A percentile compares a stretch with the other conserved stretches of the same genome.
These are phyloP conservation scores for Malaclemys terrapin DNA, from an alignment of 2,113 vertebrate genomes.

Conservation along the genomic window DNA sequence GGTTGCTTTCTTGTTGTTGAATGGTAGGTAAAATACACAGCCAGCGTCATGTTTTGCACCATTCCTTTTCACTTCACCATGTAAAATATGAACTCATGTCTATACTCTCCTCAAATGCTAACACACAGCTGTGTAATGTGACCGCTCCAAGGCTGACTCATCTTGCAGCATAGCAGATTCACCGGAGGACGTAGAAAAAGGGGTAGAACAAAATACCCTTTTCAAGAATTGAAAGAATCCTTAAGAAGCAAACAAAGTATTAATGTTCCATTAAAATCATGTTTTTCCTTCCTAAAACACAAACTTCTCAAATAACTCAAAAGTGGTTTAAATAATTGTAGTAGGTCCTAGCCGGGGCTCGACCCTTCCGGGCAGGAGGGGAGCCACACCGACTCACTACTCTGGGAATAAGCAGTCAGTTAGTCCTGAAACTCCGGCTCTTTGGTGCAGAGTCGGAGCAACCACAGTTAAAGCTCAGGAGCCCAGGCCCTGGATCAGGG, in stretches of 20 bases:
- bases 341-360: too few species aligned
- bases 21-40: neutral
- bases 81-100: conserved; percentile 36
- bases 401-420: too few species aligned
- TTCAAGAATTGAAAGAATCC: conserved; percentile 49
- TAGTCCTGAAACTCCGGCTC: too few species aligned
- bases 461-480: too few species aligned
- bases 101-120: conserved; percentile 60
- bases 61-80: conserved; percentile 4
- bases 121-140: conserved; percentile 68
- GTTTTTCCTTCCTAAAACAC: conserved; percentile 57
- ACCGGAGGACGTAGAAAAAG: conserved; percentile 52
- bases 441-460: too few species aligned
- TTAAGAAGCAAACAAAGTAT: conserved; percentile 39
- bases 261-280: conserved; percentile 39
- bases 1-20: neutral
- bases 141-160: conserved; percentile 73
- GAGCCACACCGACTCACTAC: too few species aligned
- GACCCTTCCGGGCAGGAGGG: too few species aligned
- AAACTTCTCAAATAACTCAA: conserved; percentile 59
- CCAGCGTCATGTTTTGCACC: neutral
- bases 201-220: conserved; percentile 43
- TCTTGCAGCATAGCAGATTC: conserved; percentile 57
- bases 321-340: conserved; percentile 56
- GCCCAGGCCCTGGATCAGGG: too few species aligned